Evolutionary conservation across 2,113 vertebrate genomes (phyloP).

Genomic region (Theristicus caerulescens): DNA sequence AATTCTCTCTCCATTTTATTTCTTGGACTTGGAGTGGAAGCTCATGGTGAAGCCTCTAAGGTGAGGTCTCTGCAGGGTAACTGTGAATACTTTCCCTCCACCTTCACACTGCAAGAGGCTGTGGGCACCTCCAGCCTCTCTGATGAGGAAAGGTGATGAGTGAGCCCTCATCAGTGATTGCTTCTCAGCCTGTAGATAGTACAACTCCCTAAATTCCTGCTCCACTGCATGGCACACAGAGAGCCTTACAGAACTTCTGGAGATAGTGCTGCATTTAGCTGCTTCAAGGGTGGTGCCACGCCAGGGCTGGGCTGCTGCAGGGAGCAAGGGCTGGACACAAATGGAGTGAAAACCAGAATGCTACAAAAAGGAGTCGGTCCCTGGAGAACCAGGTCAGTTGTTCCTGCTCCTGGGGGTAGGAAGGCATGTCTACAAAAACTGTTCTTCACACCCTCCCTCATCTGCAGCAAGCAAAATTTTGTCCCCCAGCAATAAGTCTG

Average conservation of each 20-base stretch:
- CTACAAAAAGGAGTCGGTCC: neutral
- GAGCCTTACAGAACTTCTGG: neutral
- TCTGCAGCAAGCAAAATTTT: neutral
- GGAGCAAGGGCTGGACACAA: neutral
- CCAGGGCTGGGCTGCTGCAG: neutral
- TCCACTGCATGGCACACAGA: fast-evolving
- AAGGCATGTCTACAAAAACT: neutral
- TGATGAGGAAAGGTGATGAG: neutral
- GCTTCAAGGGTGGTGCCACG: neutral
- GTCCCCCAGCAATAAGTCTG: too few species aligned
- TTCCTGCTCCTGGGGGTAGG: neutral
- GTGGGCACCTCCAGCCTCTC: neutral
- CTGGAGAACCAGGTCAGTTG: neutral
- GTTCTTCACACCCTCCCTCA: neutral
- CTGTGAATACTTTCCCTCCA: neutral
- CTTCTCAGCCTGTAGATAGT: neutral
- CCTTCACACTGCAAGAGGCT: neutral
- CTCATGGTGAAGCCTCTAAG: neutral
- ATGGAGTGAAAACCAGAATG: neutral
- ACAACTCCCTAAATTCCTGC: neutral
- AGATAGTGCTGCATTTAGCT: neutral
- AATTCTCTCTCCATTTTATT: neutral
- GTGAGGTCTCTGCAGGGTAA: neutral
- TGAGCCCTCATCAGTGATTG: neutral
- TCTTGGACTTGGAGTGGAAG: neutral